A percentile compares a stretch with the other conserved stretches of the same genome.
Evolutionary conservation across 2,797 vertebrate genomes (phyloP).

Genomic region (Crenuchus spilurus): DNA sequence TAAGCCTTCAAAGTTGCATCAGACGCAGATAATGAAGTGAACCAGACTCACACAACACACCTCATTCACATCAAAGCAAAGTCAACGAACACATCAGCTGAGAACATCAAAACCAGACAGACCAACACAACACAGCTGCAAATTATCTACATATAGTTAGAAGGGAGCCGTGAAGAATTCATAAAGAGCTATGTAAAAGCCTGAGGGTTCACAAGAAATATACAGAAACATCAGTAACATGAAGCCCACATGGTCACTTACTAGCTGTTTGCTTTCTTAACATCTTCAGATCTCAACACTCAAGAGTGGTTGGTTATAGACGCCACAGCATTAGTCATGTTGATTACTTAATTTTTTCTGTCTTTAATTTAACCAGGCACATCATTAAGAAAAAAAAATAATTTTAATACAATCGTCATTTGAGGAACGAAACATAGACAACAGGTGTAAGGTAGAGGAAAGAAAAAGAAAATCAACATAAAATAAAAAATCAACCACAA

Average conservation of each 20-base stretch:
- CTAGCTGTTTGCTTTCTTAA: no score
- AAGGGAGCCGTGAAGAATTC: background rate
- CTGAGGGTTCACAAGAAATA: background rate
- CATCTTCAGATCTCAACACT: no score
- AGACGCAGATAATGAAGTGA: background rate
- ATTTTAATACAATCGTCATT: no score
- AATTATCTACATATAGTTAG: background rate
- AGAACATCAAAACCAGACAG: background rate
- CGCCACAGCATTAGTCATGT: no score
- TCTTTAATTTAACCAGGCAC: no score
- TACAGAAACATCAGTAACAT: background rate
- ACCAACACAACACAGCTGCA: background rate
- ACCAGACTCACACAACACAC: background rate
- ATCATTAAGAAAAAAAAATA: no score
- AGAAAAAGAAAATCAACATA: no score
- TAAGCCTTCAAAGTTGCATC: background rate
- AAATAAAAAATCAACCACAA: no score
- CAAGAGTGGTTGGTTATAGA: no score
- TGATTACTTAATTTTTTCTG: no score
- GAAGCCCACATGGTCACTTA: background rate
- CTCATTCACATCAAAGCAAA: constrained; percentile 8
- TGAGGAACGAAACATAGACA: no score
- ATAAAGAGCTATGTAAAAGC: background rate
- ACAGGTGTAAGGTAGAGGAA: no score
- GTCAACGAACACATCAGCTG: background rate